A percentile compares a stretch with the other conserved stretches of the same genome.
Evolutionary conservation across 2,113 vertebrate species (phyloP).

Genomic region (Bombycilla garrulus): DNA sequence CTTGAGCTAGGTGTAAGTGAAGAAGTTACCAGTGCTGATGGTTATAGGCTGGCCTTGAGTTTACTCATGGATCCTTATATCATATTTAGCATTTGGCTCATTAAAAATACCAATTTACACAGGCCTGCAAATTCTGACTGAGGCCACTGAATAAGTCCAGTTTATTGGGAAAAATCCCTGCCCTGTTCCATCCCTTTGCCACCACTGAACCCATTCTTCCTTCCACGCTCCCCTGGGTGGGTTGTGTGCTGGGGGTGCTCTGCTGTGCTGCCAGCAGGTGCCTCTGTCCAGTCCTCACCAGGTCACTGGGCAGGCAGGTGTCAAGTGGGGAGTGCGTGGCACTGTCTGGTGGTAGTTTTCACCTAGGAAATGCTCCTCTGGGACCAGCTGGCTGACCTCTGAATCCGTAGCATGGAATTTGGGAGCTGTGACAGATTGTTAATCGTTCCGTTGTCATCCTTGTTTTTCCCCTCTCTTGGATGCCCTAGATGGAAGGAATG

Average conservation of each 20-base stretch:
- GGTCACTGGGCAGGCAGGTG: neutral
- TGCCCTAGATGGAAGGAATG: neutral
- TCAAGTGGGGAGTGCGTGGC: neutral
- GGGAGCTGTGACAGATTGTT: neutral
- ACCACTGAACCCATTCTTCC: neutral
- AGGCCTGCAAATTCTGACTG: neutral
- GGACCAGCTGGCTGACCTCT: neutral
- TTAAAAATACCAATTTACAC: neutral
- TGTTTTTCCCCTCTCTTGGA: neutral
- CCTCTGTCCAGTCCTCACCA: rapidly evolving
- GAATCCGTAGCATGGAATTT: neutral
- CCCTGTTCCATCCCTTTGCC: neutral
- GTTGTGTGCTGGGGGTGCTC: neutral
- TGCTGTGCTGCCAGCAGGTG: rapidly evolving
- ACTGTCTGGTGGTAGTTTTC: neutral
- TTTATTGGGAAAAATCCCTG: neutral
- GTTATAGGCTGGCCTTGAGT: neutral
- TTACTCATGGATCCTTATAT: neutral
- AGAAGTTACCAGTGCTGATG: neutral
- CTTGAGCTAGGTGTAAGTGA: neutral
- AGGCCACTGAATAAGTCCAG: neutral
- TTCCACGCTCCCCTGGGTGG: rapidly evolving
- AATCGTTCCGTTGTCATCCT: neutral
- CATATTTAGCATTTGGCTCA: rapidly evolving
- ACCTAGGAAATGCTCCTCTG: neutral